phyloP scores from a whole-genome alignment of 2,797 vertebrate genomes.

The Enteromius radiatus region DNA sequence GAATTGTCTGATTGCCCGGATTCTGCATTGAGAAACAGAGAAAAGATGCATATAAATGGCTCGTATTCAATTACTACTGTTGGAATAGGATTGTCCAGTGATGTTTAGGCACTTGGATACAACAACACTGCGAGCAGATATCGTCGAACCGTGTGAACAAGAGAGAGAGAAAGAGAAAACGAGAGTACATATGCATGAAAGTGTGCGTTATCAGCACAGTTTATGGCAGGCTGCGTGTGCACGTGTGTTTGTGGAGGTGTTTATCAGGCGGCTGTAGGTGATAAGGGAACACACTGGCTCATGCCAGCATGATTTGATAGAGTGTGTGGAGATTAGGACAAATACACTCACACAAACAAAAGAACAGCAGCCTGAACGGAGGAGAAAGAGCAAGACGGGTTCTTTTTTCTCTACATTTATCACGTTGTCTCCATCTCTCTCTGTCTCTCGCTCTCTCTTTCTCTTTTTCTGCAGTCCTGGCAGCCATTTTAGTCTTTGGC shows the following conservation, averaged over 20 bases:
- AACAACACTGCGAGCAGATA: neutral
- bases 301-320: slow-evolving; percentile 79
- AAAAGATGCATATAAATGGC: slow-evolving; percentile 6
- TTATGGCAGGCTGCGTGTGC: slow-evolving; percentile 25
- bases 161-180: slow-evolving; percentile 59
- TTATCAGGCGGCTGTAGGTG: slow-evolving; percentile 78
- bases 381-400: slow-evolving; percentile 37
- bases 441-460: slow-evolving; percentile 64
- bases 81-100: neutral
- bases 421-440: slow-evolving; percentile 65
- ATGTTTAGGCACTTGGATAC: slow-evolving; percentile 8
- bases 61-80: neutral
- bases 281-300: slow-evolving; percentile 74
- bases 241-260: slow-evolving; percentile 68
- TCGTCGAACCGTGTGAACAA: neutral
- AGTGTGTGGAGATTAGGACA: slow-evolving; percentile 78
- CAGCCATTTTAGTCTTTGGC: slow-evolving; percentile 93
- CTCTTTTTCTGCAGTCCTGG: slow-evolving; percentile 81
- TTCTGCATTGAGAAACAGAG: slow-evolving; percentile 72
- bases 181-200: slow-evolving; percentile 17
- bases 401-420: slow-evolving; percentile 57
- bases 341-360: slow-evolving; percentile 65
- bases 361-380: slow-evolving; percentile 78
- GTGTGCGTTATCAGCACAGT: slow-evolving; percentile 27
- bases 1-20: slow-evolving; percentile 85